phyloP scores from a whole-genome alignment of 2,113 vertebrate genomes.

The Mus pahari region DNA sequence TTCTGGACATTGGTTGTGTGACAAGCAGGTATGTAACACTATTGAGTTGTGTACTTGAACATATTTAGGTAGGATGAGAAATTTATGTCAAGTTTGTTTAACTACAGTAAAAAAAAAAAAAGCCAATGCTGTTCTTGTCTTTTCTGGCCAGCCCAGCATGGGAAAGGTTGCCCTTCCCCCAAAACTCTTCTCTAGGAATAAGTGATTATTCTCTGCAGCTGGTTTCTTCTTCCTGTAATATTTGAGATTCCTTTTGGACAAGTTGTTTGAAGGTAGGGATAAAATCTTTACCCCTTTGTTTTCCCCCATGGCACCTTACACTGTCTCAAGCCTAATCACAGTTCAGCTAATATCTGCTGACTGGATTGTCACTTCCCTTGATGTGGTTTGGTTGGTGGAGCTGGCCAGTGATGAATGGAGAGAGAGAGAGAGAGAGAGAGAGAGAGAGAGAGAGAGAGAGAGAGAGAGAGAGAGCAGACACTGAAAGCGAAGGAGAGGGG shows the following conservation, averaged over 20 bases:
- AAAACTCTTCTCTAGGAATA: background rate
- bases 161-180: background rate
- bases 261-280: background rate
- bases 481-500: no score
- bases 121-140: background rate
- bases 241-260: background rate
- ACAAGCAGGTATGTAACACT: background rate
- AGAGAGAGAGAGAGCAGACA: no score
- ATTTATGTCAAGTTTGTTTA: background rate
- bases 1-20: background rate
- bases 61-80: background rate
- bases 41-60: background rate
- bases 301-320: background rate
- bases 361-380: background rate
- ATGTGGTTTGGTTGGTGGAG: background rate
- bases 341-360: constrained; percentile 3
- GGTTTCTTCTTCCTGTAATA: background rate
- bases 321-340: background rate
- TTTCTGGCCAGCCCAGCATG: background rate
- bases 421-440: no score
- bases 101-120: background rate
- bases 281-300: constrained; percentile 10
- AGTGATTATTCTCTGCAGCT: no score
- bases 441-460: no score
- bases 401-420: background rate